These are phyloP conservation scores for Pseudois nayaur DNA, from an alignment of 2,113 vertebrate species.

Conservation along the genomic window DNA sequence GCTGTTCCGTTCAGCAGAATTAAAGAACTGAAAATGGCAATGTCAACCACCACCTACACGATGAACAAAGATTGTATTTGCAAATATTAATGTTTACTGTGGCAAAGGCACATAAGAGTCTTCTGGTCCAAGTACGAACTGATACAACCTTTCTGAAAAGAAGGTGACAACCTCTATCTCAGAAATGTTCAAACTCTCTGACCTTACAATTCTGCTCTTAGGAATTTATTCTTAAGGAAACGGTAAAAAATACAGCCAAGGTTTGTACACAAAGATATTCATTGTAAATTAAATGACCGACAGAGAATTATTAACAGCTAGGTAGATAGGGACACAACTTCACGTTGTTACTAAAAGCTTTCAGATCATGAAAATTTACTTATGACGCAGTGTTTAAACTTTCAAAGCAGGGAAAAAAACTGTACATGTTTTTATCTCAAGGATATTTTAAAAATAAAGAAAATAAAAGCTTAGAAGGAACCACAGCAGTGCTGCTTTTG, in stretches of 20 bases:
- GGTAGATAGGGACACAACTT: background rate
- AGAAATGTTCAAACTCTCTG: background rate
- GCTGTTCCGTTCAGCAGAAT: background rate
- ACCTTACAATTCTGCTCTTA: background rate
- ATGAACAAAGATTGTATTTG: background rate
- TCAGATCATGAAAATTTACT: background rate
- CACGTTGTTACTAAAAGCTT: background rate
- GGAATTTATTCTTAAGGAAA: background rate
- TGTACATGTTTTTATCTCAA: background rate
- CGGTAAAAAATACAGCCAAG: background rate
- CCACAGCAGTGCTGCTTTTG: accelerated
- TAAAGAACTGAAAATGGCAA: background rate
- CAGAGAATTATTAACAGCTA: background rate
- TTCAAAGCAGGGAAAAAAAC: background rate
- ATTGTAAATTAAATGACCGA: accelerated
- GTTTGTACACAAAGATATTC: background rate
- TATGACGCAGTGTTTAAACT: background rate
- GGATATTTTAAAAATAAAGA: background rate
- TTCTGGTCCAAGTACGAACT: background rate
- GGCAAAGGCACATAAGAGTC: background rate
- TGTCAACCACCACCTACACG: no score
- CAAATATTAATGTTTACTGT: background rate
- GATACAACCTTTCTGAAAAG: background rate
- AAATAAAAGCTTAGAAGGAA: background rate
- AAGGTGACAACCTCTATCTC: background rate